A percentile compares a stretch with the other conserved stretches of the same genome.
Conservation (phyloP, 2,888 invertebrate species). For the Netelia inedita region DNA sequence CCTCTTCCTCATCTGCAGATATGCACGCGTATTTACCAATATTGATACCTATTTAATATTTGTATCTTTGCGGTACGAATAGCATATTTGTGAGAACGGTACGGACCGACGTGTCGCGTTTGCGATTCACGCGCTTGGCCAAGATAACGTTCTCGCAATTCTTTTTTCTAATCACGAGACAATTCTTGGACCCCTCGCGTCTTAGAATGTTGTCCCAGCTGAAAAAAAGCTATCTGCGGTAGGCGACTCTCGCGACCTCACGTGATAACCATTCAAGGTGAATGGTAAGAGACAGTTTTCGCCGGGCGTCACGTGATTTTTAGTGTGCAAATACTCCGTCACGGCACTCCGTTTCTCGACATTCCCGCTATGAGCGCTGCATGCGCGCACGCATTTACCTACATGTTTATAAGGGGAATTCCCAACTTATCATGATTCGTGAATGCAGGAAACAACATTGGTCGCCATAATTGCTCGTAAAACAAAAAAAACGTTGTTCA, state of each 20-base stretch:
- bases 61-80: not conserved
- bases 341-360: not conserved
- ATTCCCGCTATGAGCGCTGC: too few species aligned
- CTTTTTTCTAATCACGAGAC: not conserved
- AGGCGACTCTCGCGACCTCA: slow-evolving; percentile 21
- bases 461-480: too few species aligned
- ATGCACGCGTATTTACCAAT: not conserved
- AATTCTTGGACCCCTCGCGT: not conserved
- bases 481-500: too few species aligned
- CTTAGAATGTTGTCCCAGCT: not conserved
- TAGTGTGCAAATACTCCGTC: not conserved
- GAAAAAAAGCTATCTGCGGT: slow-evolving; percentile 1
- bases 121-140: slow-evolving; percentile 73
- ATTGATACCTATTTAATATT: not conserved
- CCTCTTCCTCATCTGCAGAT: not conserved
- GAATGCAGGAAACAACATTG: too few species aligned
- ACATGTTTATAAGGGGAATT: too few species aligned
- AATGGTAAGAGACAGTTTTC: slow-evolving; percentile 19
- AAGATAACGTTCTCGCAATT: slow-evolving; percentile 17
- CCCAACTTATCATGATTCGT: too few species aligned
- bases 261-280: slow-evolving; percentile 39
- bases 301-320: slow-evolving; percentile 27
- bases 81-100: not conserved
- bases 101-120: not conserved
- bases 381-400: too few species aligned